Conservation (phyloP, 2,113 vertebrate species). For the Galbula dea region DNA sequence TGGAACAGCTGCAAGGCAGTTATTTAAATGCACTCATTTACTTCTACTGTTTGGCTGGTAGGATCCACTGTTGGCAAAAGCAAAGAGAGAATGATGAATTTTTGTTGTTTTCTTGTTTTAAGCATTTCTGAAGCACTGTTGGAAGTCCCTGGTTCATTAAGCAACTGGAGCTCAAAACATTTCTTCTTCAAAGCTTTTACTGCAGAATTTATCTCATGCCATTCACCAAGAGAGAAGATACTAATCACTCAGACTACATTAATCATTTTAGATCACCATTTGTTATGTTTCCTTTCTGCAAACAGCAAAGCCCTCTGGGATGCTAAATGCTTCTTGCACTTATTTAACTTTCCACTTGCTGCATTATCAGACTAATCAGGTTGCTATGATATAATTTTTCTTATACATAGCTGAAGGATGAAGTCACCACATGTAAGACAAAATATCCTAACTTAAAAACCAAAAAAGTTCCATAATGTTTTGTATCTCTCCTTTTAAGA, state of each 20-base stretch:
- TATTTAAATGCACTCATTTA: constrained; percentile 59
- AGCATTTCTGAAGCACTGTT: constrained; percentile 12
- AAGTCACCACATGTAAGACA: background rate
- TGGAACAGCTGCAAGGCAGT: constrained; percentile 55
- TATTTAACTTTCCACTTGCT: background rate
- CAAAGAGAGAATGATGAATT: constrained; percentile 17
- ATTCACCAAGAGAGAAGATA: constrained; percentile 6
- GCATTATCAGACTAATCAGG: background rate
- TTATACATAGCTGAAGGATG: background rate
- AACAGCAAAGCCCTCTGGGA: background rate
- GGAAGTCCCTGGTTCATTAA: constrained; percentile 39
- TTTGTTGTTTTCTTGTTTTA: constrained; percentile 30
- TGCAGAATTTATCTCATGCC: background rate
- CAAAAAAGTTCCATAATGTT: background rate
- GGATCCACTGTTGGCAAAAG: constrained; percentile 48
- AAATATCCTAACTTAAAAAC: background rate
- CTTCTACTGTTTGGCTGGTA: constrained; percentile 47
- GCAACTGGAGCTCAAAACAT: background rate
- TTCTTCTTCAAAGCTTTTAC: constrained; percentile 31
- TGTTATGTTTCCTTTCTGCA: background rate
- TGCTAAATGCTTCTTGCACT: background rate
- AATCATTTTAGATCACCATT: background rate
- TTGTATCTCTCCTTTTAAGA: background rate
- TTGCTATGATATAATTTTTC: background rate
- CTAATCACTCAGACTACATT: background rate